A percentile compares a stretch with the other conserved stretches of the same genome.
phyloP scores from a whole-genome alignment of 2,797 vertebrate species.

The Eleutherodactylus coqui region DNA sequence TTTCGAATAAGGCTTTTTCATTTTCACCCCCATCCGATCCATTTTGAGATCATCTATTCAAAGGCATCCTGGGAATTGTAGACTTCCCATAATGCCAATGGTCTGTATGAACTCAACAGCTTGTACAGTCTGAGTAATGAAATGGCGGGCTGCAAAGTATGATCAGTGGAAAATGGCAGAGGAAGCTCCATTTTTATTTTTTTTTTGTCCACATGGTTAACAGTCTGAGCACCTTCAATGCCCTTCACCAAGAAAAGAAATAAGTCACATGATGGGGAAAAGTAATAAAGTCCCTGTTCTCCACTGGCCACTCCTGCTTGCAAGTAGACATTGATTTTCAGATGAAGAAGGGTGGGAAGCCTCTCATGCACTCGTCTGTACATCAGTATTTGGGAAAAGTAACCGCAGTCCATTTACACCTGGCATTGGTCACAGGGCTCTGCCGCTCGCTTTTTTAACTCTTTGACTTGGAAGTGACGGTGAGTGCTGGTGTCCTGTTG shows the following conservation, averaged over 20 bases:
- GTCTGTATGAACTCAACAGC: background rate
- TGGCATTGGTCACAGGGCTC: slow-evolving; percentile 78
- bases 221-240: slow-evolving; percentile 44
- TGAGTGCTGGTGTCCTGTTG: slow-evolving; percentile 72
- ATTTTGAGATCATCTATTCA: slow-evolving; percentile 1
- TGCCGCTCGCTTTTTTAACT: slow-evolving; percentile 80
- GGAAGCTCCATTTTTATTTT: slow-evolving; percentile 27
- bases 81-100: slow-evolving; percentile 1
- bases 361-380: slow-evolving; percentile 65
- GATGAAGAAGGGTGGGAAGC: slow-evolving; percentile 9
- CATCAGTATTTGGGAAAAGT: background rate
- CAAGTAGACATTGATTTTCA: slow-evolving; percentile 29
- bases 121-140: background rate
- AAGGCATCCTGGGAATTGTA: slow-evolving; percentile 8
- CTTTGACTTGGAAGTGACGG: slow-evolving; percentile 78
- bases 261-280: slow-evolving; percentile 30
- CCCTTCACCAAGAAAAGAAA: slow-evolving; percentile 26
- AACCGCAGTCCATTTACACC: slow-evolving; percentile 73
- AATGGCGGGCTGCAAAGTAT: background rate
- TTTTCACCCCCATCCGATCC: background rate
- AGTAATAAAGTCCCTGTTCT: slow-evolving; percentile 45
- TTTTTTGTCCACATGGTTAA: slow-evolving; percentile 35
- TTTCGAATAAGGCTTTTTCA: slow-evolving; percentile 12
- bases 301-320: slow-evolving; percentile 18
- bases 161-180: background rate